These are phyloP conservation scores for Novumbra hubbsi DNA, from an alignment of 2,797 vertebrate genomes.

Conservation along the genomic window DNA sequence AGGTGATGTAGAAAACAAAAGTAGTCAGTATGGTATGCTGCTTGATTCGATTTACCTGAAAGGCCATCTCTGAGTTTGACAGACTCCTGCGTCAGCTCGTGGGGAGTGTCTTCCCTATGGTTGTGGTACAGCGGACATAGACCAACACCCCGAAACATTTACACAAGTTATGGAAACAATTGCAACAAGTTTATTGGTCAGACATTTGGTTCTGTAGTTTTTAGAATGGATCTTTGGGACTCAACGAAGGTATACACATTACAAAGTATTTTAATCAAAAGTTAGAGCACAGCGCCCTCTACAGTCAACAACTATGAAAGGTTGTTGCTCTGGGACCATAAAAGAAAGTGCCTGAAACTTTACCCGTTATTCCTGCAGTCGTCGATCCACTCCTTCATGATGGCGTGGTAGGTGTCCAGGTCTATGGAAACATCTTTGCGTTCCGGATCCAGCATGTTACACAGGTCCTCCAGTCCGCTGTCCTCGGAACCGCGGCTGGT, in stretches of 20 bases:
- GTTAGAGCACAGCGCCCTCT: background rate
- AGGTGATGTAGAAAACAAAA: background rate
- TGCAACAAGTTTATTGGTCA: background rate
- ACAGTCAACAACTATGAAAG: background rate
- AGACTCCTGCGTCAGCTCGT: conserved; percentile 59
- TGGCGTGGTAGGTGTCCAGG: conserved; percentile 80
- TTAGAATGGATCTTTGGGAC: background rate
- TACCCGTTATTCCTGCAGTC: conserved; percentile 80
- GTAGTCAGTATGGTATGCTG: no score
- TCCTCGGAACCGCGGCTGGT: conserved; percentile 80
- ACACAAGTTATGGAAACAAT: background rate
- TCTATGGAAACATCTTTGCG: conserved; percentile 82
- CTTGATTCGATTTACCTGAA: conserved; percentile 63
- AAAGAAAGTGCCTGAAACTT: background rate
- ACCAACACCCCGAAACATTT: background rate
- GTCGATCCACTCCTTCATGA: conserved; percentile 88
- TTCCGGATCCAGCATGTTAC: conserved; percentile 86
- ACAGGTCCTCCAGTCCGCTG: conserved; percentile 83
- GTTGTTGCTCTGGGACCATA: background rate
- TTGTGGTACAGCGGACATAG: background rate
- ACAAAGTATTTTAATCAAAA: no score
- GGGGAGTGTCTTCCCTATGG: conserved; percentile 57
- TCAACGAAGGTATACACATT: background rate
- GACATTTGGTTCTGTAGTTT: background rate
- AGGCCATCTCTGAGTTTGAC: conserved; percentile 61